phyloP scores from a whole-genome alignment of 2,888 invertebrate species.

The Nephrocerus scutellatus region DNA sequence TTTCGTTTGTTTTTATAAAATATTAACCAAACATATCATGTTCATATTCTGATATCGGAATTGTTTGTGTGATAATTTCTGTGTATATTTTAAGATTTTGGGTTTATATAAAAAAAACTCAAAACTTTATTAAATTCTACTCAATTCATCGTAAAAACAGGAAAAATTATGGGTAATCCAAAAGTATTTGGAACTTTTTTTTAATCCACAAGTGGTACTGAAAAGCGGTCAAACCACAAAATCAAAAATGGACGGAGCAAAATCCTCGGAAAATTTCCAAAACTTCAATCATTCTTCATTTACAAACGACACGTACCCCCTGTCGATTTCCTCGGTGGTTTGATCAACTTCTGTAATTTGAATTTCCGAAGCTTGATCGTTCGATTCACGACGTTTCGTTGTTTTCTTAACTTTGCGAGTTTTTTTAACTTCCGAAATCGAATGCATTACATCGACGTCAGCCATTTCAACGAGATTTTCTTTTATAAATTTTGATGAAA shows the following conservation, averaged over 20 bases:
- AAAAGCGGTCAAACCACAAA: conserved; percentile 10
- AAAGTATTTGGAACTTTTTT: conserved; percentile 13
- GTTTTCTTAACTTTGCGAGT: conserved; percentile 89
- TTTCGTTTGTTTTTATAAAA: conserved; percentile 11
- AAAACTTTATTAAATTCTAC: conserved; percentile 18
- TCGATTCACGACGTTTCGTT: conserved; percentile 72
- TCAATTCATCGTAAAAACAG: background rate
- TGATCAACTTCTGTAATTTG: conserved; percentile 74
- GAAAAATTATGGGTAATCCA: conserved; percentile 8
- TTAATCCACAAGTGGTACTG: too few relatives aligned
- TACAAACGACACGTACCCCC: conserved; percentile 75
- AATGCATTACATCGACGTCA: conserved; percentile 84
- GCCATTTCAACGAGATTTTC: conserved; percentile 77
- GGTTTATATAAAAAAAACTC: conserved; percentile 20
- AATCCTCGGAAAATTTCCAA: too few relatives aligned
- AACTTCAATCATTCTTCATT: too few relatives aligned
- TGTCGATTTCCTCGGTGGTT: conserved; percentile 59
- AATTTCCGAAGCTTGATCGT: conserved; percentile 68
- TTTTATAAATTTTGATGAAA: too few relatives aligned
- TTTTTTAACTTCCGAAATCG: conserved; percentile 75
- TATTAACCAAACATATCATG: conserved; percentile 17
- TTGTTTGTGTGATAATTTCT: conserved; percentile 22
- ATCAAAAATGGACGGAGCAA: too few relatives aligned
- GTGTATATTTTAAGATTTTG: conserved; percentile 13
- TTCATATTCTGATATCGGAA: conserved; percentile 15